A percentile compares a stretch with the other conserved stretches of the same genome.
Evolutionary conservation across 2,113 vertebrate genomes (phyloP).

Genomic region (Pampusana beccarii): DNA sequence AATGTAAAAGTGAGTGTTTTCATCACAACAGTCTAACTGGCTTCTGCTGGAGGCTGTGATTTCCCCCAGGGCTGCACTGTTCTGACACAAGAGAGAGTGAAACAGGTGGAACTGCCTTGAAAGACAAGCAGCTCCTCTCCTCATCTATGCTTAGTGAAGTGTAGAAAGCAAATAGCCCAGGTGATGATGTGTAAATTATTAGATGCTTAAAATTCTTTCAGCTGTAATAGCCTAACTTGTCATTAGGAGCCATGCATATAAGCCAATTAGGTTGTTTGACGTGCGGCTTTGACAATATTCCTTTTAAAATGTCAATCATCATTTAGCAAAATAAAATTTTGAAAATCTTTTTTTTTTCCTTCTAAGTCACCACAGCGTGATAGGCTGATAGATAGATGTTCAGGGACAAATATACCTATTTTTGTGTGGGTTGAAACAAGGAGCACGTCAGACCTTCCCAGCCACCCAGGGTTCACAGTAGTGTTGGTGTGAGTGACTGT

Average conservation of each 20-base stretch:
- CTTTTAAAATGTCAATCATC: background rate
- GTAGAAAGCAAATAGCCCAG: background rate
- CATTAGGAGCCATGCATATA: background rate
- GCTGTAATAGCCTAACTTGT: background rate
- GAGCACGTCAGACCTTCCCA: background rate
- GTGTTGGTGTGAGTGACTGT: fast-evolving
- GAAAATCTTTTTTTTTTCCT: background rate
- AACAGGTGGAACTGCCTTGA: background rate
- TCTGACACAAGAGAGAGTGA: background rate
- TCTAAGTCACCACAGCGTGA: background rate
- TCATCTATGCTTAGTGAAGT: background rate
- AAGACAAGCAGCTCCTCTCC: background rate
- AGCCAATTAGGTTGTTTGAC: background rate
- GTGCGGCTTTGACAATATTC: background rate
- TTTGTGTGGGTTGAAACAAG: background rate
- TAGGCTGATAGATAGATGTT: background rate
- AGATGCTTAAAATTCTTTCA: background rate
- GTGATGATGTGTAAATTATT: background rate
- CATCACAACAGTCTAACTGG: background rate
- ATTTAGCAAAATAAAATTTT: background rate
- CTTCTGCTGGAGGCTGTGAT: background rate
- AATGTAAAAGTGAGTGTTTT: background rate
- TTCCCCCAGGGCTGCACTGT: background rate
- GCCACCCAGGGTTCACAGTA: fast-evolving
- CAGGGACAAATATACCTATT: background rate